phyloP scores from a whole-genome alignment of 2,888 invertebrate species.

The Platycheirus rosarum region DNA sequence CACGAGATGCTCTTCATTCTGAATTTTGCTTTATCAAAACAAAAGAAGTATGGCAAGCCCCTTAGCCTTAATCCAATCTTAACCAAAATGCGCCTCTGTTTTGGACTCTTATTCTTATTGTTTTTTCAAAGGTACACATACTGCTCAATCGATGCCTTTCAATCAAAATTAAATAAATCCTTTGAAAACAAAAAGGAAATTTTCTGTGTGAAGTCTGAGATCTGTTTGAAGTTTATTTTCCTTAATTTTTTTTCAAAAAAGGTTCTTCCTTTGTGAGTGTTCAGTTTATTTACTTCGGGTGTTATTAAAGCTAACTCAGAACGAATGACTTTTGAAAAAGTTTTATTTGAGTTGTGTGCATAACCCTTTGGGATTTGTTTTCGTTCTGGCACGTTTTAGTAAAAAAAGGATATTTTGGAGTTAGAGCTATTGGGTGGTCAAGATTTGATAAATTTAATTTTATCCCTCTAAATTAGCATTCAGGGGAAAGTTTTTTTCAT shows the following conservation, averaged over 20 bases:
- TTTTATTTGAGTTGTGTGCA: not conserved
- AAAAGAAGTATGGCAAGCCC: too few species aligned
- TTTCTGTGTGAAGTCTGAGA: not conserved
- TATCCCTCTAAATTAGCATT: too few species aligned
- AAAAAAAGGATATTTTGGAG: too few species aligned
- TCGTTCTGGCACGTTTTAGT: not conserved
- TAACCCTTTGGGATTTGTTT: not conserved
- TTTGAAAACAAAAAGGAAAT: not conserved
- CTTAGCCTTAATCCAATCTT: too few species aligned
- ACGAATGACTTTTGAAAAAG: too few species aligned
- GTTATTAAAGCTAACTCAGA: too few species aligned
- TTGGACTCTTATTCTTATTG: not conserved
- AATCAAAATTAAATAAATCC: not conserved
- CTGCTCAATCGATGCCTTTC: not conserved
- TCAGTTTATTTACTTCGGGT: not conserved
- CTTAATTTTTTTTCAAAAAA: not conserved
- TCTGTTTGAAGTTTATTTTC: not conserved
- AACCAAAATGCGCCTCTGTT: too few species aligned
- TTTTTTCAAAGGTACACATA: not conserved
- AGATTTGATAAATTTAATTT: too few species aligned
- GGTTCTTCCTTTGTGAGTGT: not conserved
- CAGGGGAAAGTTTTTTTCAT: too few species aligned
- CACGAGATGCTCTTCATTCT: too few species aligned
- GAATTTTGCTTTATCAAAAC: too few species aligned
- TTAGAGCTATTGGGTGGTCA: too few species aligned